phyloP scores from a whole-genome alignment of 2,888 invertebrate species.

The Meta bourneti region DNA sequence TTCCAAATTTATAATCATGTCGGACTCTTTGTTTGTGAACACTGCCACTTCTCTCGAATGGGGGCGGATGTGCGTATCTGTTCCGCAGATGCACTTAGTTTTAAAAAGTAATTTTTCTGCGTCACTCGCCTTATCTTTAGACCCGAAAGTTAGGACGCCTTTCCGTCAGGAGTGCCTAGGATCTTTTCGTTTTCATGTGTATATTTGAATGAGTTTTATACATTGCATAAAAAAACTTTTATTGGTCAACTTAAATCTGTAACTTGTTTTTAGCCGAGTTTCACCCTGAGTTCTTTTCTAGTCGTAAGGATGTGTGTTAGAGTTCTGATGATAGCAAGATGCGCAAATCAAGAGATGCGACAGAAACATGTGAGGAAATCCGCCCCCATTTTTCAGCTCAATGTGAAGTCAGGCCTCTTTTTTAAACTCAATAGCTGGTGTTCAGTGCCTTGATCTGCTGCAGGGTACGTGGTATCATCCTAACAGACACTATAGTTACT shows the following conservation, averaged over 20 bases:
- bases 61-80: constrained; percentile 47
- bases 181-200: constrained; percentile 20
- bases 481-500: constrained; percentile 70
- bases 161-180: constrained; percentile 14
- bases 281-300: constrained; percentile 47
- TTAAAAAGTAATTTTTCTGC: background rate
- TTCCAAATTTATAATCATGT: constrained; percentile 61
- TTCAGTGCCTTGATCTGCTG: constrained; percentile 77
- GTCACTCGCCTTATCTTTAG: background rate
- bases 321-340: constrained; percentile 12
- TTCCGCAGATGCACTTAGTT: background rate
- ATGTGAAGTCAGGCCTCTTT: constrained; percentile 62
- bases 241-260: constrained; percentile 30
- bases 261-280: constrained; percentile 23
- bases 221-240: constrained; percentile 3
- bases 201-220: constrained; percentile 45
- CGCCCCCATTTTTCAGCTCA: constrained; percentile 73
- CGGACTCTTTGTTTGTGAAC: constrained; percentile 60
- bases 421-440: constrained; percentile 66
- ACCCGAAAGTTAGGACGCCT: background rate
- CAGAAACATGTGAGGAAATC: constrained; percentile 9
- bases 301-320: constrained; percentile 46
- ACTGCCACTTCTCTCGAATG: constrained; percentile 68
- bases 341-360: background rate
- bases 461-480: constrained; percentile 76